Evolutionary conservation across 2,797 vertebrate genomes (phyloP).

Genomic region (Peromyscus nudipes): DNA sequence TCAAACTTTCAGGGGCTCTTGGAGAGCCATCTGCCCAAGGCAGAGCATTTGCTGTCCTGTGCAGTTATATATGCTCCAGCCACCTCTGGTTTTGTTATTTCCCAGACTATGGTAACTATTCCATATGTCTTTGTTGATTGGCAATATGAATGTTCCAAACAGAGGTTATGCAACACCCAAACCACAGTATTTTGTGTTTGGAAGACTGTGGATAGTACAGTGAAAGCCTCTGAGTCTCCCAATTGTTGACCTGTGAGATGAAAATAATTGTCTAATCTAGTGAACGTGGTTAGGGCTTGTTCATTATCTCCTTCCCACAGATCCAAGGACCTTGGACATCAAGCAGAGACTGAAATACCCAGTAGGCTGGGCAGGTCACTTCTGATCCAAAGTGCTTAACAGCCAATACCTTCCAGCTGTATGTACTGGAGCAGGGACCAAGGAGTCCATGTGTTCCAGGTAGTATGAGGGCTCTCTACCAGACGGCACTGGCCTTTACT

Average conservation of each 20-base stretch:
- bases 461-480: not conserved
- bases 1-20: not conserved
- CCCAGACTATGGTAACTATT: not conserved
- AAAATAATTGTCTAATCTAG: not conserved
- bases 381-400: not conserved
- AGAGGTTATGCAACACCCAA: not conserved
- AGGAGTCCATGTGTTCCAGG: not conserved
- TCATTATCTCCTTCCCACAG: not conserved
- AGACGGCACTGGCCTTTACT: rapidly evolving
- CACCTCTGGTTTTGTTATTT: not conserved
- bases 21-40: not conserved
- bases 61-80: not conserved
- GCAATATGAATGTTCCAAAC: not conserved
- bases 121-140: not conserved
- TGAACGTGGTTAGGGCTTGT: not conserved
- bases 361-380: not conserved
- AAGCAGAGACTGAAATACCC: not conserved
- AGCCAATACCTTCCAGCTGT: not conserved
- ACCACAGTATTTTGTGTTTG: not conserved
- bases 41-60: not conserved
- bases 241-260: not conserved
- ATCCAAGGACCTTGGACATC: not conserved
- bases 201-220: not conserved
- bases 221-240: not conserved
- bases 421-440: not conserved